Evolutionary conservation across 1,140 invertebrate genomes (phyloP).

Genomic region (Plodia interpunctella): DNA sequence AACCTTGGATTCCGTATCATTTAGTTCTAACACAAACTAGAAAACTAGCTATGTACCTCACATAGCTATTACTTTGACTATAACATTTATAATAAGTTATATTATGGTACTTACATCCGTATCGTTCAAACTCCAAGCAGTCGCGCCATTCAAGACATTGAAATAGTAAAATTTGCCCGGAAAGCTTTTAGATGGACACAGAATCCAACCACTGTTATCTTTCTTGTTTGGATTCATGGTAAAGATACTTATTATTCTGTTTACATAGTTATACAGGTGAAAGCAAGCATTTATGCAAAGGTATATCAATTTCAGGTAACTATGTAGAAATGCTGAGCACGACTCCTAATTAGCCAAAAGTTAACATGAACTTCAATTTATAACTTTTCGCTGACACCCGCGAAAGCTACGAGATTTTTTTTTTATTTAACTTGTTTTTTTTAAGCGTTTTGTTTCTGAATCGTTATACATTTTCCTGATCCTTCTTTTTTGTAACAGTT

Average conservation of each 20-base stretch:
- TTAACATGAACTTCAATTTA: not conserved
- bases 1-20: too few relatives aligned
- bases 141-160: slow-evolving; percentile 41
- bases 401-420: slow-evolving; percentile 19
- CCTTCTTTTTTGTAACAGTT: too few relatives aligned
- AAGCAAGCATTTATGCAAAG: not conserved
- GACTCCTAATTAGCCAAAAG: too few relatives aligned
- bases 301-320: not conserved
- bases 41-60: not conserved
- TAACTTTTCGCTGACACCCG: slow-evolving; percentile 34
- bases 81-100: too few relatives aligned
- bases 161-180: slow-evolving; percentile 59
- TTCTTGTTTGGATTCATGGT: slow-evolving; percentile 35
- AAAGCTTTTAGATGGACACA: slow-evolving; percentile 47
- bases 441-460: not conserved
- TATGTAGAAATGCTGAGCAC: too few relatives aligned
- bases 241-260: not conserved
- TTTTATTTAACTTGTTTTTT: too few relatives aligned
- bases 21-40: too few relatives aligned
- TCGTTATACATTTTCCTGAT: too few relatives aligned
- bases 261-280: not conserved
- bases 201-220: slow-evolving; percentile 36
- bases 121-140: slow-evolving; percentile 41
- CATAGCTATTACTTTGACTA: not conserved
- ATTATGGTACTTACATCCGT: slow-evolving; percentile 31